phyloP scores from a whole-genome alignment of 1,140 invertebrate species.

The Zaprionus gabonicus region DNA sequence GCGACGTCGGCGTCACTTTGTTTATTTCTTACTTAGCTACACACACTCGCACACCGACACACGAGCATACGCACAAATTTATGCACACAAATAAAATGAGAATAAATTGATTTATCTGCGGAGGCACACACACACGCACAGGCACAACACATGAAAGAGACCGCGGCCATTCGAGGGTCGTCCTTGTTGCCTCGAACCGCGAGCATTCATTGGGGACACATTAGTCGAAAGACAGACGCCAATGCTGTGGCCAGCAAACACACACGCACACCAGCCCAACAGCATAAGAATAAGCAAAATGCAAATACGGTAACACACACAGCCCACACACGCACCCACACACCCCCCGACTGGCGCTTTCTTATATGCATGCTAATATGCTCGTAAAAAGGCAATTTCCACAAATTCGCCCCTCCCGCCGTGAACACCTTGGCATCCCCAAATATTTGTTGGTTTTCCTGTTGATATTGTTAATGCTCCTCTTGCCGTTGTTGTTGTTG shows the following conservation, averaged over 20 bases:
- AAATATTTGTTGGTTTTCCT: constrained; percentile 49
- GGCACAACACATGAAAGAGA: constrained; percentile 7
- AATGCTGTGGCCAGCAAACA: constrained; percentile 40
- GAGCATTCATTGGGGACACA: constrained; percentile 77
- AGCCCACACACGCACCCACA: constrained; percentile 25
- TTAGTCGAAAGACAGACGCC: constrained; percentile 62
- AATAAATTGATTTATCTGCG: constrained; percentile 81
- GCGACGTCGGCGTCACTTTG: constrained; percentile 43
- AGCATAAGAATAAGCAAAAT: constrained; percentile 44
- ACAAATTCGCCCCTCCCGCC: constrained; percentile 63
- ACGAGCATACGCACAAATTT: constrained; percentile 56
- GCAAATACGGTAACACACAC: constrained; percentile 57
- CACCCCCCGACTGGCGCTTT: constrained; percentile 18
- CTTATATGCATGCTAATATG: constrained; percentile 68
- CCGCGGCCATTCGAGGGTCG: constrained; percentile 49
- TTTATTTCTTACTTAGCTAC: constrained; percentile 50
- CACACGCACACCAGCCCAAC: constrained; percentile 6
- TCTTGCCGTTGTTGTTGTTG: background rate
- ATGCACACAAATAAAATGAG: constrained; percentile 81
- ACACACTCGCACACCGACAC: constrained; percentile 16
- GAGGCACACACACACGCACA: constrained; percentile 21
- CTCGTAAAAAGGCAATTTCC: constrained; percentile 83
- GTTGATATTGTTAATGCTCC: constrained; percentile 15
- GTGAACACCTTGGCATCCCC: constrained; percentile 56
- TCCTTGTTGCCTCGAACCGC: constrained; percentile 37